Base-by-base conservation (phyloP, 2,888 invertebrate genomes). In the Tinea pellionella region DNA sequence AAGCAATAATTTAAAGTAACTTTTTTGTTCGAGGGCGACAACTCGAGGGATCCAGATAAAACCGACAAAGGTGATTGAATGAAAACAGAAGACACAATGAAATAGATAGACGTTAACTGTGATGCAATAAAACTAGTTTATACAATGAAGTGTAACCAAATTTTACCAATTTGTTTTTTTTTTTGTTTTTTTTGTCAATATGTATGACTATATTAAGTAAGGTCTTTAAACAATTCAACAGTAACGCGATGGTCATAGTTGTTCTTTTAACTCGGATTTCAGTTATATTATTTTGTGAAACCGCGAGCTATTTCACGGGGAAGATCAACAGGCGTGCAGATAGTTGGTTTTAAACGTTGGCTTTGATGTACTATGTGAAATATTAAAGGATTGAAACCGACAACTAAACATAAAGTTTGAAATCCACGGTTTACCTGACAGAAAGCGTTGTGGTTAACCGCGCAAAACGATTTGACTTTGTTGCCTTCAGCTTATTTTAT, bases 391-490 rank as follows among this genome's bases (percentile, higher is more conserved):
- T 73, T 60, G 73, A 74, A 72, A 71, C 69, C 63, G 68, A 75
- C 70, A 72, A 73, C 70, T 70, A 72, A 74, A 68, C 74, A 72
- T 78, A 78, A 81, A 82, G 77, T 79, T 78, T 80, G 72, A 80
- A 82, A 82, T 78, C 77, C 75, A 77, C 72, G 79, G 76, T 73
- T 77, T 79, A 75, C 77, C 80, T 80, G 81, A 75, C 80, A 79
- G 75, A 81, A 71, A 77, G 73, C 72, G 67, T 65, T 80, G 86
- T 69, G 85, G 86, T 82, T 85, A 84, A 85, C 86, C 86, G 74
- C 83, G 75, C 77, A 80, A 84, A 85, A 76, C 82, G 81, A 78
- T 85, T 82, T 77, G 78, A 84, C 82, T 83, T 78, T 80, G 81
- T 84, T 75, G 78, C 82, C 77, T 77, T 64, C 68, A 82, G 80